Evolutionary conservation across 2,888 invertebrate genomes (phyloP), one percentile per base, ranked within the genome.

Genomic region (Punctoribates punctum): DNA sequence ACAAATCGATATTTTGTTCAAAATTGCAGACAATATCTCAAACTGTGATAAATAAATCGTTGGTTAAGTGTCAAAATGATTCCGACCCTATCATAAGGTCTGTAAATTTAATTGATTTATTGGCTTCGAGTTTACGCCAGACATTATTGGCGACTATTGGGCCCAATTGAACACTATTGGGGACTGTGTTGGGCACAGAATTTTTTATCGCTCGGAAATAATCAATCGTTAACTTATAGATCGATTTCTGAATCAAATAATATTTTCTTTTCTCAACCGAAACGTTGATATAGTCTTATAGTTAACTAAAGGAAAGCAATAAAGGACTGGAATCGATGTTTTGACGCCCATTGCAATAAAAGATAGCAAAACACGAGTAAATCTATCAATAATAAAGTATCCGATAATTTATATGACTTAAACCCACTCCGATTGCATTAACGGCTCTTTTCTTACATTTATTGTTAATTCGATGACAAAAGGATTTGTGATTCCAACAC

Each of bases 351-450:
- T 9, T 34, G 29, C 65, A 15, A 65, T 65, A 65, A 65, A 65
- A 27, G 29, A 34, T 65, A 34, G 25, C 34, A 65, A 34, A 65
- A 29, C 20, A 23, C 2, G 25, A 65, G 65, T 34, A 34, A 65
- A 65, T 34, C 34, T 20, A 65, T 65, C 29, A 65, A 65, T 65
- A 65, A 65, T 65, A 65, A 34, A 65, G 65, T 29, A 65, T 65
- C n/a, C 23, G 29, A 65, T 65, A 34, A 65, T 65, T 65, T 65
- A 65, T 65, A 65, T 65, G 34, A 65, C 65, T 65, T 65, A 65
- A 65, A 65, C 27, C n/a, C 20, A 20, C 20, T 15, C 25, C 27
- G 25, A n/a, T 27, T 17, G 8, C 65, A 23, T 65, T 29, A 23
- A 65, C 3, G 17, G 20, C 38, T 65, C 6, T 25, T 57, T 57